Evolutionary conservation across 1,140 invertebrate species (phyloP).

Genomic region (Papilio helenus): DNA sequence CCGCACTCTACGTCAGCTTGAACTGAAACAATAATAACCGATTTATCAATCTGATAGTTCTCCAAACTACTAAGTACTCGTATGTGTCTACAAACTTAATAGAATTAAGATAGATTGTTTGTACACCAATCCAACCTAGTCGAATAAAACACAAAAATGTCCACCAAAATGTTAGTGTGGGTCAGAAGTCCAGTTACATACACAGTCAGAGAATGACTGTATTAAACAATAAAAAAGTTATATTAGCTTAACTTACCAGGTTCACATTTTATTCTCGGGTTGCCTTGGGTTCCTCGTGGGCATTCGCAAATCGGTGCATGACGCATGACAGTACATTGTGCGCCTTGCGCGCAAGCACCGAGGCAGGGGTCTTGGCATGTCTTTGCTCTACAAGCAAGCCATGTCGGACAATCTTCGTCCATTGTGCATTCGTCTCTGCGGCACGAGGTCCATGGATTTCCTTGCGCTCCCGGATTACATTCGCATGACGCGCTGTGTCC

Average conservation of each 20-base stretch:
- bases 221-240: not conserved
- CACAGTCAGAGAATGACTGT: too few species aligned
- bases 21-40: conserved; percentile 80
- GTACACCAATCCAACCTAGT: too few species aligned
- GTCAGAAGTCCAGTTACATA: too few species aligned
- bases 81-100: too few species aligned
- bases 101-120: too few species aligned
- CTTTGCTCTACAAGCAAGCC: conserved; percentile 89
- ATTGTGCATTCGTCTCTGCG: conserved; percentile 89
- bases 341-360: conserved; percentile 86
- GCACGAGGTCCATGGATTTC: conserved; percentile 90
- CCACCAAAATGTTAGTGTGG: too few species aligned
- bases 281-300: conserved; percentile 91
- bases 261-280: conserved; percentile 88
- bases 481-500: conserved; percentile 91
- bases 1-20: conserved; percentile 87
- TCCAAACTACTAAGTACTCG: too few species aligned
- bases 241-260: conserved; percentile 76
- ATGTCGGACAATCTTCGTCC: conserved; percentile 89
- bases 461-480: conserved; percentile 89
- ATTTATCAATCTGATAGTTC: not conserved
- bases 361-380: conserved; percentile 92
- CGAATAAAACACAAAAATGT: too few species aligned
- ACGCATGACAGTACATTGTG: conserved; percentile 89
- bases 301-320: conserved; percentile 92